Percentiles rank a stretch among this genome's conserved stretches.
phyloP scores from a whole-genome alignment of 37 sponge, comb jelly and placozoan genomes.

The Geodia barretti region DNA sequence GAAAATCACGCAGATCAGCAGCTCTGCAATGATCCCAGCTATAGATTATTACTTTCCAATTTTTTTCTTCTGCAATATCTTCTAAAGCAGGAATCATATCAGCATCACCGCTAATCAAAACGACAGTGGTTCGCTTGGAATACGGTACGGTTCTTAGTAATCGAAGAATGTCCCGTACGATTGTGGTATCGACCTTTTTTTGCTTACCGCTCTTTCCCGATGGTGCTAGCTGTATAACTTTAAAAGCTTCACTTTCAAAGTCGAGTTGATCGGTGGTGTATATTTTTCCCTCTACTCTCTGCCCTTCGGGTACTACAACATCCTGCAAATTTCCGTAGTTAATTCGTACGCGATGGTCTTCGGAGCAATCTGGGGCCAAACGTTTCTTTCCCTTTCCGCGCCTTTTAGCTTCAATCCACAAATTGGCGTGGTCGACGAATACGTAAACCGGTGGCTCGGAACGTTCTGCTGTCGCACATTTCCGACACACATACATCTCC shows the following conservation, averaged over 20 bases:
- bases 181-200: conserved; percentile 31
- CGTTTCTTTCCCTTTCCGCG: too few relatives aligned
- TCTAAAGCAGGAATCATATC: conserved; percentile 36
- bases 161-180: conserved; percentile 14
- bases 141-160: conserved; percentile 10
- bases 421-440: neutral
- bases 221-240: conserved; percentile 20
- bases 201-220: conserved; percentile 24
- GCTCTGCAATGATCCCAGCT: conserved; percentile 39
- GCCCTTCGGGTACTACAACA: conserved; percentile 15
- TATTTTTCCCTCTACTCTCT: conserved; percentile 2
- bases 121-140: conserved; percentile 8
- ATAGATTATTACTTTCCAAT: conserved; percentile 39
- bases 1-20: neutral
- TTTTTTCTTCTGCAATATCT: neutral
- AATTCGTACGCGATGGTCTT: conserved; percentile 41
- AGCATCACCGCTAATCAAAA: conserved; percentile 44
- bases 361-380: too few relatives aligned
- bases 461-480: neutral
- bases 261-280: conserved; percentile 46
- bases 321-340: conserved; percentile 27
- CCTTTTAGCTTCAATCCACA: neutral
- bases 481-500: neutral
- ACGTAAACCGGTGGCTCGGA: neutral
- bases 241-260: conserved; percentile 17